Conservation (phyloP, 2,113 vertebrate species). For the Toxostoma redivivum region DNA sequence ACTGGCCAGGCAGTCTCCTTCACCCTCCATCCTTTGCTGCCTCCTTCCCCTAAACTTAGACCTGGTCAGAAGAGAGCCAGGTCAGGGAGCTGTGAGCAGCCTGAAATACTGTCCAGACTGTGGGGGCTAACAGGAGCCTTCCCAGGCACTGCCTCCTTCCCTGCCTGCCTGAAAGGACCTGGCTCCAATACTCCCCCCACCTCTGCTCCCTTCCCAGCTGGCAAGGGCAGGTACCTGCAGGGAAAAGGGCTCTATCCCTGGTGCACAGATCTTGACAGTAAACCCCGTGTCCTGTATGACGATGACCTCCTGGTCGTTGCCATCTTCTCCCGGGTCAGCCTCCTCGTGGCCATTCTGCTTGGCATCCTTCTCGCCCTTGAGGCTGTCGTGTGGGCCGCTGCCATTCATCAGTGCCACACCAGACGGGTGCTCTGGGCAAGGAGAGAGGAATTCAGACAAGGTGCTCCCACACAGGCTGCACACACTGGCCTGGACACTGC, state of each 20-base stretch:
- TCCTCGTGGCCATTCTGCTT: constrained; percentile 80
- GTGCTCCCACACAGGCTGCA: background rate
- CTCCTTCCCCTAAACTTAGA: background rate
- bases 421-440: constrained; percentile 72
- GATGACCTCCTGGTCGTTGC: constrained; percentile 95
- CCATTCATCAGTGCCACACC: constrained; percentile 89
- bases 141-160: background rate
- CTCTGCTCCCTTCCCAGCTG: background rate
- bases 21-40: background rate
- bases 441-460: background rate
- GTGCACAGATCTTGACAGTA: constrained; percentile 93
- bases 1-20: background rate
- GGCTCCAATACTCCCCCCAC: background rate
- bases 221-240: constrained; percentile 78
- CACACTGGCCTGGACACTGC: background rate
- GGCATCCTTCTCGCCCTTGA: constrained; percentile 70
- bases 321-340: constrained; percentile 79
- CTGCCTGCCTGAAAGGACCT: background rate
- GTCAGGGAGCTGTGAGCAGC: background rate
- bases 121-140: background rate
- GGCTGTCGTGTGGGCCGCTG: constrained; percentile 74
- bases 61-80: accelerated
- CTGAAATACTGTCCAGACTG: background rate
- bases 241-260: constrained; percentile 91
- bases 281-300: constrained; percentile 99